A percentile compares a stretch with the other conserved stretches of the same genome.
Evolutionary conservation across 2,888 invertebrate genomes (phyloP).

Genomic region (Nemapogon koenigi): DNA sequence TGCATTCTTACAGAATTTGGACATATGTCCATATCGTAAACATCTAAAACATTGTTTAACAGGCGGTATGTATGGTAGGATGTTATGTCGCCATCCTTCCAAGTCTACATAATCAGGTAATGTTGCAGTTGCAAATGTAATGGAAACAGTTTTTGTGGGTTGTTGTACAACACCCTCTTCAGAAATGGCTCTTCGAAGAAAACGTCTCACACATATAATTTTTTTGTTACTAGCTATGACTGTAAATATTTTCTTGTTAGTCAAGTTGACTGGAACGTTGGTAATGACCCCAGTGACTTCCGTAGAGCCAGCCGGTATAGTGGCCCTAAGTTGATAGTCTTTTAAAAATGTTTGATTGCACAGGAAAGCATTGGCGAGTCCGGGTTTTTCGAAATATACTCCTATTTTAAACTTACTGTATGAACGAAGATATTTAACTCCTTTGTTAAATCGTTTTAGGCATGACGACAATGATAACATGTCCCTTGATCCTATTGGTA

Average conservation of each 20-base stretch:
- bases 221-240: background rate
- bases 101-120: background rate
- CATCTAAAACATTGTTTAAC: background rate
- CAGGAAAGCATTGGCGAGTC: background rate
- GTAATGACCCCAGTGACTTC: slow-evolving; percentile 2
- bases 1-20: background rate
- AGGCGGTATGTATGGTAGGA: background rate
- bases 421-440: slow-evolving; percentile 3
- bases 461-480: background rate
- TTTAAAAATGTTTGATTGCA: background rate
- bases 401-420: slow-evolving; percentile 2
- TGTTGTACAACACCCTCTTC: background rate
- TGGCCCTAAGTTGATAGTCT: background rate
- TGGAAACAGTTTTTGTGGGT: background rate
- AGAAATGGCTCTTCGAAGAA: background rate
- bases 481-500: background rate
- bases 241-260: slow-evolving; percentile 1
- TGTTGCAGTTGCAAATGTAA: slow-evolving; percentile 1
- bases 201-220: background rate
- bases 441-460: slow-evolving; percentile 5
- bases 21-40: background rate
- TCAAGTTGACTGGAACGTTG: background rate
- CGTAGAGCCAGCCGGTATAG: background rate
- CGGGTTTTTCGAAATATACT: background rate
- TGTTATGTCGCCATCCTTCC: background rate